Evolutionary conservation across 2,888 invertebrate species (phyloP), one percentile per base, ranked within the genome.

Genomic region (Thumatha senex): DNA sequence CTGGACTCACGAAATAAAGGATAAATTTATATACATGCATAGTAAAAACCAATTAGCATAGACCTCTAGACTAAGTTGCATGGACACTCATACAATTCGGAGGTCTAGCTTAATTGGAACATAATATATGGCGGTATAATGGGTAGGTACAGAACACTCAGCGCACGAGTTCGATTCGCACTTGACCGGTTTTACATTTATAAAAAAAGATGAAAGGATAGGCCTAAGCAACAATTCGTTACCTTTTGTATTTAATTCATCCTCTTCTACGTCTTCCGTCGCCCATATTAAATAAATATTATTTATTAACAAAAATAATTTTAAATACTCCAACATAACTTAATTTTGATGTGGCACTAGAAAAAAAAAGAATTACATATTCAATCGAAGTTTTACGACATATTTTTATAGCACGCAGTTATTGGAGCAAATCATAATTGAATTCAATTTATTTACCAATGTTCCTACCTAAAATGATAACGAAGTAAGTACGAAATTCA

Each of bases 341-440:
- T 4, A 18, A 35, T 15, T 13, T 15, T 11, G 24, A 4, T 13
- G 10, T 14, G n/a, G 15, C 13, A 12, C 33, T 10, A 30, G 15
- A 11, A 44, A 34, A 33, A 40, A 40, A 31, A 41, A 38, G 13
- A 38, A 36, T 15, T 24, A 11, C 1, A 2, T 44, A 11, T 48
- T 31, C 7, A 45, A 47, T 55, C 15, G n/a, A 54, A 38, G 12
- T 35, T 59, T 56, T 51, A 63, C 35, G 12, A n/a, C 11, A 13
- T 39, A 48, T 29, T 42, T 63, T 57, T 60, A 60, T 46, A 11
- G 38, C 4, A 2, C 8, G 12, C n/a, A 7, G 40, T 47, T 60
- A 63, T 47, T 52, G 52, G 0, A 29, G 38, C 34, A 7, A 13
- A 63, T 54, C 60, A 63, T 56, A 63, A 49, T 12, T 0, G 30